Conservation (phyloP, 2,797 vertebrate species). For the Muscicapa striata region DNA sequence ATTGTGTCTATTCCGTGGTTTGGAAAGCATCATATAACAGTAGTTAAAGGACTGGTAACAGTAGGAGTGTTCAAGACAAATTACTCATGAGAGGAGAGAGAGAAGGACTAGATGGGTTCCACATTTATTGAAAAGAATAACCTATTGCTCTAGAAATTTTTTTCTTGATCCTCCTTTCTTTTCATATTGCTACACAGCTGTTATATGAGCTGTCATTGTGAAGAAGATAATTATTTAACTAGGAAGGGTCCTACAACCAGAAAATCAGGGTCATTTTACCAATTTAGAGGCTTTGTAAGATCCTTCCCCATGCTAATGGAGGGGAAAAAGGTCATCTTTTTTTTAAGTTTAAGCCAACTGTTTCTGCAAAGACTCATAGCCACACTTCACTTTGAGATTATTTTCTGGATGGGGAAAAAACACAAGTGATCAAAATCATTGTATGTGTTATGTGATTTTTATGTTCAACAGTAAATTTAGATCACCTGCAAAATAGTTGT, state of each 20-base stretch:
- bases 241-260: background rate
- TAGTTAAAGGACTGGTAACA: background rate
- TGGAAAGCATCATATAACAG: background rate
- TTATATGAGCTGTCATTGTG: background rate
- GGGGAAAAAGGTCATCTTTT: fast-evolving
- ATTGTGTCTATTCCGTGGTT: background rate
- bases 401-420: background rate
- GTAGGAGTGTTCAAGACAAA: background rate
- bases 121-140: background rate
- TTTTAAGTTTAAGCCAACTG: background rate
- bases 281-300: background rate
- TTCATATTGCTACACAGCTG: background rate
- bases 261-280: background rate
- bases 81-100: background rate
- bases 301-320: fast-evolving
- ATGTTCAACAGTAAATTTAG: background rate
- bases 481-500: background rate
- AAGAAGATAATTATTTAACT: background rate
- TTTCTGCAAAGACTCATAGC: background rate
- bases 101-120: background rate
- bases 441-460: background rate
- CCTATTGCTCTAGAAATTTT: background rate
- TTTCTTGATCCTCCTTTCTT: background rate
- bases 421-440: background rate
- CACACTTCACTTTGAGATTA: background rate